A percentile compares a stretch with the other conserved stretches of the same genome.
Conservation (phyloP, 2,113 vertebrate genomes). For the Zosterops lateralis region DNA sequence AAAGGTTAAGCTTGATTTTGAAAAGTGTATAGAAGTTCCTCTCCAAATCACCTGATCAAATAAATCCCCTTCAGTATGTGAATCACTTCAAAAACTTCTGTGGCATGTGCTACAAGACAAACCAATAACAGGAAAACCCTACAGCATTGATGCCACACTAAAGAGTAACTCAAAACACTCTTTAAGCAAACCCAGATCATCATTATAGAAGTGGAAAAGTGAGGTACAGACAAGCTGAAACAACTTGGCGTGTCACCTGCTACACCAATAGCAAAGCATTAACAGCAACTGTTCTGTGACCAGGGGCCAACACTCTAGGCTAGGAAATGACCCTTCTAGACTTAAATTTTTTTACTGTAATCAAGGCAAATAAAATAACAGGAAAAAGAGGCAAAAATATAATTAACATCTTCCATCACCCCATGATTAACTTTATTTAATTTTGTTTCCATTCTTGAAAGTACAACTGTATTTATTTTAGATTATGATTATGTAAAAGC, state of each 20-base stretch:
- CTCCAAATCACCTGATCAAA: neutral
- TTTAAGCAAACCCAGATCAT: neutral
- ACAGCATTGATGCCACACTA: neutral
- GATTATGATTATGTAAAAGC: neutral
- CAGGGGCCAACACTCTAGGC: neutral
- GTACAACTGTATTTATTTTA: neutral
- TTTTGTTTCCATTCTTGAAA: neutral
- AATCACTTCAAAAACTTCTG: neutral
- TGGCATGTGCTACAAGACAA: neutral
- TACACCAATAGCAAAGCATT: neutral
- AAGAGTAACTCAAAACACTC: neutral
- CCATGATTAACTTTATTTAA: neutral
- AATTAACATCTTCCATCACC: rapidly evolving
- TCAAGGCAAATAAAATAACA: neutral
- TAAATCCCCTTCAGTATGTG: neutral
- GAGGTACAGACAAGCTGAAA: neutral
- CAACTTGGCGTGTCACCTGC: neutral
- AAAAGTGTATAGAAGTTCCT: neutral
- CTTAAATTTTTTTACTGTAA: neutral
- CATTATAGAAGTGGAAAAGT: neutral
- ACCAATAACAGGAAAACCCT: neutral
- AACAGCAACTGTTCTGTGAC: neutral
- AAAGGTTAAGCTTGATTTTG: neutral
- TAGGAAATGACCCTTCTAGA: neutral
- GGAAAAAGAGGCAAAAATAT: neutral